Base-by-base conservation (phyloP, 1,140 invertebrate species). In the Laupala kohalensis region DNA sequence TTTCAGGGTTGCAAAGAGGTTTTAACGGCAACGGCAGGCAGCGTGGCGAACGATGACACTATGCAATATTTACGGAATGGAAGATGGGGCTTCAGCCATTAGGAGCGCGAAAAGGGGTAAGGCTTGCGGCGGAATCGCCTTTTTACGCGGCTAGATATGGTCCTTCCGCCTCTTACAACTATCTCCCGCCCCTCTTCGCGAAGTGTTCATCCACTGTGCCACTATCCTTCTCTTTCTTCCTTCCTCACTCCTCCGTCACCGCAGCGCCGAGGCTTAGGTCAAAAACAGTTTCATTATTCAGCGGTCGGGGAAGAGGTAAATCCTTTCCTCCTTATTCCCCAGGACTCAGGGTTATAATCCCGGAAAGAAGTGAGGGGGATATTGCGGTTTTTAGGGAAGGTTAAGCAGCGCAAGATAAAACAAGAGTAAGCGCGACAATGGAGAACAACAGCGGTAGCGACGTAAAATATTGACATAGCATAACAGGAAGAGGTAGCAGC, bases 291-390 rank as follows among this genome's bases (percentile, higher is more conserved):
- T 19, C 25, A 68, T 68, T 68, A 30, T 29, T 19, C 5, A 29
- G 19, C 24, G 26, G 24, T 19, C 2, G 26, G 65, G 65, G 66
- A 15, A 67, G 25, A 67, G 66, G 13, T 25, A 67, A 67, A 67
- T 67, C 66, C 66, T 67, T 67, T 12, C 24, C 66, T 67, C 27
- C 24, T 27, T 67, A 26, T 67, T 65, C 64, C 64, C 64, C 25
- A 23, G n/a, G 64, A 65, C 64, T 65, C 64, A 65, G 25, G 27
- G 66, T 6, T 27, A 9, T 26, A 67, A 67, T 26, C 66, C 9
- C 66, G 66, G 25, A 67, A 67, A 2, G 25, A 67, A 27, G 24
- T 67, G 66, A 65, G 64, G n/a, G 64, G n/a, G 37, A 53, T 53
- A 53, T 53, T 53, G 37, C 1, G 37, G 1, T 53, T 53, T 53